Base-by-base conservation (phyloP, 2,797 vertebrate species). In the Rachycentron canadum region DNA sequence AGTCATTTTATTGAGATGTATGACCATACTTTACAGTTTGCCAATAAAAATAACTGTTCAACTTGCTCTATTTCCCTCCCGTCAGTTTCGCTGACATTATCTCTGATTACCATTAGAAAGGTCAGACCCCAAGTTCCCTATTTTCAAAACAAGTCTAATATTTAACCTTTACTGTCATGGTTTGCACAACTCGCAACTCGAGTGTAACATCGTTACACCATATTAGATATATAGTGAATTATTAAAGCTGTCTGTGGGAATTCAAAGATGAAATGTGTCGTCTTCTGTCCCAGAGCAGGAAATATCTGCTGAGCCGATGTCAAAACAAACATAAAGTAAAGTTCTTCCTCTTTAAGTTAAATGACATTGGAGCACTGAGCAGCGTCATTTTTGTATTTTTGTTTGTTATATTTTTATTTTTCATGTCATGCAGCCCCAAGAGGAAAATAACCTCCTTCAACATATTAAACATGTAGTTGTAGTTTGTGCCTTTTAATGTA, bases 31-130 rank as follows among this genome's bases (percentile, higher is more conserved):
- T 73, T 41, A 14, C 38, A 3, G 19, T 60, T 8, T 64, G 53
- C 41, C 41, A 85, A 79, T 85, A 82, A 85, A 84, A 59, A 4
- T 34, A 16, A 28, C 23, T 38, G 17, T 40, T 4, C 11, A 26
- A 17, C 32, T 13, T 16, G 5, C 10, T 62, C 8, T 62, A 17
- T 23, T 25, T 19, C 14, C 21, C 21, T n/a, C 47, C 14, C 1
- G 3, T 38, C 10, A 21, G 23, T n/a, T 52, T 52, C 25, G 14
- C 13, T 26, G 50, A 26, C 50, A 23, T 13, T 14, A 6, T 14
- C 25, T 49, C 9, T 19, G 5, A 45, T 21, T 11, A 23, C 47
- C 1, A 61, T 12, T 5, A 4, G 3, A 84, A 84, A 78, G 69
- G 79, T 79, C 75, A 47, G 1, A 3, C 40, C 58, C 19, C 5